These are phyloP conservation scores for Heliangelus exortis DNA, from an alignment of 2,797 vertebrate species.

Conservation along the genomic window DNA sequence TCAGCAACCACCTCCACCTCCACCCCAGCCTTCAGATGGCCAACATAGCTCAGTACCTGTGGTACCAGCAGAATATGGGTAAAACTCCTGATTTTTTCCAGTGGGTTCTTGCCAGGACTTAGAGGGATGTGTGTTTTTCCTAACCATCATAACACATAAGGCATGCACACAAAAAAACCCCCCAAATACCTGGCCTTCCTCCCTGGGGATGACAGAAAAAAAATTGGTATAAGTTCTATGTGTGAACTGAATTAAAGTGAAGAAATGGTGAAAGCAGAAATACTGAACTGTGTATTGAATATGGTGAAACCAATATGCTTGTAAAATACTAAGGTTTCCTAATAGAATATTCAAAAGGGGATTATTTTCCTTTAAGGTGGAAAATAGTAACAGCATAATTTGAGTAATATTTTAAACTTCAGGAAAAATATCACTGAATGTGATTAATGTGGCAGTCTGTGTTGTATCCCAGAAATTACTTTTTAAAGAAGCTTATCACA, in stretches of 20 bases:
- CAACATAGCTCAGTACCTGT: conserved; percentile 83
- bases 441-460: background rate
- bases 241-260: background rate
- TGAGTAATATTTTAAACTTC: background rate
- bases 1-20: conserved; percentile 92
- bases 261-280: background rate
- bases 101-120: background rate
- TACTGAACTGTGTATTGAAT: background rate
- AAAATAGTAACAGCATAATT: background rate
- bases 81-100: conserved; percentile 31
- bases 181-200: background rate
- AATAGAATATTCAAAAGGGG: background rate
- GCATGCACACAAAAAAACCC: background rate
- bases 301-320: background rate
- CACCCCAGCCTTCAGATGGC: conserved; percentile 85
- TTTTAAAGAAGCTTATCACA: background rate
- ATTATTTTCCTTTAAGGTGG: background rate
- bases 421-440: background rate
- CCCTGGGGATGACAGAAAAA: background rate
- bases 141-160: accelerated
- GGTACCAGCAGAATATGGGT: conserved; percentile 91
- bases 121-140: background rate
- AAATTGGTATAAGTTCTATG: accelerated
- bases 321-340: background rate
- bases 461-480: background rate